Conservation (phyloP, 1,140 invertebrate genomes). For the Laupala kohalensis region DNA sequence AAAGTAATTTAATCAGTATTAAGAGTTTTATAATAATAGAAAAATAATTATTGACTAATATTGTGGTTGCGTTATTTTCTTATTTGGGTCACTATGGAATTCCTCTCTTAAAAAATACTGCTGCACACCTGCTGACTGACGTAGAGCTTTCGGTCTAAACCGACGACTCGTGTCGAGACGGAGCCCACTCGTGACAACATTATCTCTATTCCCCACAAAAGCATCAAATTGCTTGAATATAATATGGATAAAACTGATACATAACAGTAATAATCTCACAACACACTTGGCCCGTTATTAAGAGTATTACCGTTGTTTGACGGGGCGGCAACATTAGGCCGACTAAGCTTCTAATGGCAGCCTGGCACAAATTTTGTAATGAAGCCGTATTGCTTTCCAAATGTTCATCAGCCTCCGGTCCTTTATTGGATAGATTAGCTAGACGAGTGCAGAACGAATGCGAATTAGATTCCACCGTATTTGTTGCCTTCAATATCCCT, state of each 20-base stretch:
- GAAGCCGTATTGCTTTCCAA: background rate
- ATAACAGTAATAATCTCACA: background rate
- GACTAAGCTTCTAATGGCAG: background rate
- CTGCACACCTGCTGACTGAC: no score
- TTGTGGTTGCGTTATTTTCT: no score
- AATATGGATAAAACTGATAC: background rate
- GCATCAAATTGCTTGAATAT: background rate
- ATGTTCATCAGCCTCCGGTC: background rate
- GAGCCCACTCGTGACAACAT: no score
- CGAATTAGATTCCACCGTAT: background rate
- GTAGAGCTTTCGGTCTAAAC: no score
- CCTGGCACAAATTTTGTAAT: background rate
- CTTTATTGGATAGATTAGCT: background rate
- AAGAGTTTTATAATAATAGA: no score
- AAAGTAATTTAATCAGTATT: no score
- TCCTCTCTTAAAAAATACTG: no score
- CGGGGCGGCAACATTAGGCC: background rate
- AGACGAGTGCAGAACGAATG: background rate
- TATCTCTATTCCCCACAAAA: background rate
- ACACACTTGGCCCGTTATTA: background rate
- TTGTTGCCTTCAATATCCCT: background rate
- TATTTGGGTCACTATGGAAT: no score
- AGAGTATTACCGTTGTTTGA: background rate
- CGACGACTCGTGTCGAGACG: no score
- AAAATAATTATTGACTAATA: no score